Percentiles rank a stretch among this genome's conserved stretches.
Conservation (phyloP, 1,140 invertebrate species). For the Chrysoperla carnea region DNA sequence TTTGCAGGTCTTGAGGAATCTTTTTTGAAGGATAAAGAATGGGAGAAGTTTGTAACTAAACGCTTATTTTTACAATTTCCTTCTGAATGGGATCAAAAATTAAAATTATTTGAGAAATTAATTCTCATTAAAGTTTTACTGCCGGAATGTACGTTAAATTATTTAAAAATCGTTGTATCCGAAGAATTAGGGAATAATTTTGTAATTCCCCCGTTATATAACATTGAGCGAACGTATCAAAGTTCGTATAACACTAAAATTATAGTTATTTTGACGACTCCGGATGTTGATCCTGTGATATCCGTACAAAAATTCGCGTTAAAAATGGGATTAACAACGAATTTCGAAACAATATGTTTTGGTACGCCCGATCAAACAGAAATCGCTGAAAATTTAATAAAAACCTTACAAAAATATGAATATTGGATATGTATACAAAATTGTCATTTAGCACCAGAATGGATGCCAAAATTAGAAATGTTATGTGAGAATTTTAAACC, state of each 20-base stretch:
- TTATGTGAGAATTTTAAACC: conserved; percentile 62
- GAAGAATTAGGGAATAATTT: conserved; percentile 60
- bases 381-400: conserved; percentile 63
- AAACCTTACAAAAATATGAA: conserved; percentile 54
- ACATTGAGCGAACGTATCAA: conserved; percentile 64
- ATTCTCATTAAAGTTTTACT: conserved; percentile 62
- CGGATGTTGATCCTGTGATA: conserved; percentile 79
- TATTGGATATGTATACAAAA: conserved; percentile 88
- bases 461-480: conserved; percentile 67
- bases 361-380: conserved; percentile 74
- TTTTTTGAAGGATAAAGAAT: too few relatives aligned
- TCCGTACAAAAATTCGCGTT: conserved; percentile 62
- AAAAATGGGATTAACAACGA: conserved; percentile 51
- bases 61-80: conserved; percentile 28
- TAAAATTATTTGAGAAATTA: conserved; percentile 62
- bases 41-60: too few relatives aligned
- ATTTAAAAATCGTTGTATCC: conserved; percentile 44
- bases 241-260: conserved; percentile 73
- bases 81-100: conserved; percentile 40
- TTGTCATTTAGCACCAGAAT: conserved; percentile 81
- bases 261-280: conserved; percentile 78
- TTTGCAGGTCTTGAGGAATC: too few relatives aligned
- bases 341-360: conserved; percentile 73
- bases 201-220: conserved; percentile 71
- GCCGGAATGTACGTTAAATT: conserved; percentile 59